Conservation (phyloP, 2,797 vertebrate genomes). For the Pseudochirops cupreus region DNA sequence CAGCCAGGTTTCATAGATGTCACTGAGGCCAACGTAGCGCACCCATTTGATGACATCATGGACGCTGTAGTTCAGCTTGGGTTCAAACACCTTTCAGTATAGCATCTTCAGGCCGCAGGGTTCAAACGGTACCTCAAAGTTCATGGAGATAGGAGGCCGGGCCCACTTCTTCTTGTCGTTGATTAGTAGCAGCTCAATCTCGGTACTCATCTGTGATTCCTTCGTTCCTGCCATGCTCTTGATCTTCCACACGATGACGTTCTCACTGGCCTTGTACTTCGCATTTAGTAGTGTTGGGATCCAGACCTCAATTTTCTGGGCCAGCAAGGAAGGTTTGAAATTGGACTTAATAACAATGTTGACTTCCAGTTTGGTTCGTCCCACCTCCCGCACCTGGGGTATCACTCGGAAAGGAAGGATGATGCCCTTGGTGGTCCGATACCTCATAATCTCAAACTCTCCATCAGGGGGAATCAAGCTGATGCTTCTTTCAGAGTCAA, state of each 20-base stretch:
- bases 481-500: slow-evolving; percentile 99
- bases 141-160: slow-evolving; percentile 99
- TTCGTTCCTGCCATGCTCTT: slow-evolving; percentile 99
- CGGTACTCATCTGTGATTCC: slow-evolving; percentile 99
- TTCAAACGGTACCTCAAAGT: slow-evolving; percentile 99
- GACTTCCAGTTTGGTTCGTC: slow-evolving; percentile 98
- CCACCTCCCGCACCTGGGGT: slow-evolving; percentile 97
- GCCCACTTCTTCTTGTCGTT: slow-evolving; percentile 99
- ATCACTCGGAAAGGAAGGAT: slow-evolving; percentile 99
- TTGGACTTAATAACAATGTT: slow-evolving; percentile 99
- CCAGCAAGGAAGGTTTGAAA: slow-evolving; percentile 98
- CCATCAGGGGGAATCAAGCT: slow-evolving; percentile 99
- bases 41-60: slow-evolving; percentile 99
- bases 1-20: slow-evolving; percentile 99
- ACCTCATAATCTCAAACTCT: slow-evolving; percentile 99
- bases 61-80: slow-evolving; percentile 99
- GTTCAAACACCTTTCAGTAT: slow-evolving; percentile 99
- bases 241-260: slow-evolving; percentile 99
- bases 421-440: slow-evolving; percentile 99
- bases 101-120: slow-evolving; percentile 99
- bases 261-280: slow-evolving; percentile 99
- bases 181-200: slow-evolving; percentile 98
- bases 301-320: slow-evolving; percentile 99
- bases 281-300: slow-evolving; percentile 95
- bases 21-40: slow-evolving; percentile 97